A percentile compares a stretch with the other conserved stretches of the same genome.
Conservation (phyloP, 2,113 vertebrate genomes). For the Tachysurus fulvidraco region DNA sequence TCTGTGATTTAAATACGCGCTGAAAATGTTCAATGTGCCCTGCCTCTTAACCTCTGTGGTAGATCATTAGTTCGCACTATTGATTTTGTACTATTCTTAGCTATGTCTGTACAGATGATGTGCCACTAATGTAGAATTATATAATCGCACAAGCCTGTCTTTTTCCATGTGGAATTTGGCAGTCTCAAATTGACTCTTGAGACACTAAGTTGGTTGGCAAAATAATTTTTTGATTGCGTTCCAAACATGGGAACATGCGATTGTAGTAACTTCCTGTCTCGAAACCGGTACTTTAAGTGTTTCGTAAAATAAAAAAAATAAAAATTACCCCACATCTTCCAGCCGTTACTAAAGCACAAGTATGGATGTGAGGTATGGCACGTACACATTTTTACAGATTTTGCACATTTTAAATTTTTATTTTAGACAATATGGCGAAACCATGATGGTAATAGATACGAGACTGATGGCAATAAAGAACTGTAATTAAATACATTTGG, state of each 20-base stretch:
- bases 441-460: not conserved
- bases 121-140: not conserved
- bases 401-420: not conserved
- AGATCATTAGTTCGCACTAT: not conserved
- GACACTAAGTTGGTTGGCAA: not conserved
- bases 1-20: not conserved
- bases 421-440: not conserved
- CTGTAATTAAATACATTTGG: not conserved
- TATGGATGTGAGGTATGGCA: not conserved
- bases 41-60: not conserved
- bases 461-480: not conserved
- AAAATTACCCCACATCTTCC: too few species aligned
- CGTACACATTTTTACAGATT: not conserved
- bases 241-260: not conserved
- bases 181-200: not conserved
- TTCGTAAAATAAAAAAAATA: not conserved
- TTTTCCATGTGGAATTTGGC: not conserved
- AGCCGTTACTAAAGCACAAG: not conserved
- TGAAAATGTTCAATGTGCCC: not conserved
- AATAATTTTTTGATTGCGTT: not conserved
- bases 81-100: constrained; percentile 11
- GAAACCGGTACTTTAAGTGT: not conserved
- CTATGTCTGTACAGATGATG: not conserved
- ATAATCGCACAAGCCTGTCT: not conserved
- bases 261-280: not conserved